A percentile compares a stretch with the other conserved stretches of the same genome.
phyloP scores from a whole-genome alignment of 2,888 invertebrate species.

The Mamestra brassicae region DNA sequence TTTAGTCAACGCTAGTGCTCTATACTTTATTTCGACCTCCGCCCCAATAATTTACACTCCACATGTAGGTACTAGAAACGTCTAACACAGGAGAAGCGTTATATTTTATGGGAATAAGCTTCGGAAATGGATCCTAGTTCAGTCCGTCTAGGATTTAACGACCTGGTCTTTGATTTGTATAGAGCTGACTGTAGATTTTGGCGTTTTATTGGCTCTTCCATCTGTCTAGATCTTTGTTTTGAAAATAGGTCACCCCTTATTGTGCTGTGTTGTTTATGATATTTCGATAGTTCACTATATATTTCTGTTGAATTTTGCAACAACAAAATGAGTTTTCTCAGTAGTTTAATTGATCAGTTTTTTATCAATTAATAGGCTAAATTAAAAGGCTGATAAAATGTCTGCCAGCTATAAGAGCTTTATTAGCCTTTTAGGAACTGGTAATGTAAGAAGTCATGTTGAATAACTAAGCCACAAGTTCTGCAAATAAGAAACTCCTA shows the following conservation, averaged over 20 bases:
- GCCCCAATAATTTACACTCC: conserved; percentile 24
- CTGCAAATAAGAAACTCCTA: too few relatives aligned
- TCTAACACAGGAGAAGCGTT: conserved; percentile 22
- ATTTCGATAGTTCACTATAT: background rate
- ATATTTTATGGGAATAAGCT: conserved; percentile 40
- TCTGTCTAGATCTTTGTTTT: conserved; percentile 8
- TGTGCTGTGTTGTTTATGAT: background rate
- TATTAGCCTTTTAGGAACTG: too few relatives aligned
- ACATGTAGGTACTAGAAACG: conserved; percentile 24
- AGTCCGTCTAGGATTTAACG: conserved; percentile 15
- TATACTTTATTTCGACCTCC: background rate
- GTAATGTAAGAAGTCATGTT: too few relatives aligned
- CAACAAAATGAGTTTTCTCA: too few relatives aligned
- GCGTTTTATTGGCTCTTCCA: conserved; percentile 24
- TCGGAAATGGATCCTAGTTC: conserved; percentile 36
- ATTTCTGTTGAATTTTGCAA: too few relatives aligned
- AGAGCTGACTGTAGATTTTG: conserved; percentile 17
- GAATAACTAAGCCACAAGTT: too few relatives aligned
- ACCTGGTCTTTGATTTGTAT: conserved; percentile 37
- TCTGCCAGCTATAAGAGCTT: too few relatives aligned
- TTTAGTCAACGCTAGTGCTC: background rate
- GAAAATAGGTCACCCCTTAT: background rate
- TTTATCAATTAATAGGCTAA: too few relatives aligned
- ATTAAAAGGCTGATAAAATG: too few relatives aligned
- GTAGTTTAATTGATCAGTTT: too few relatives aligned